Conservation (phyloP, 2,888 invertebrate species). For the Diadromus collaris region DNA sequence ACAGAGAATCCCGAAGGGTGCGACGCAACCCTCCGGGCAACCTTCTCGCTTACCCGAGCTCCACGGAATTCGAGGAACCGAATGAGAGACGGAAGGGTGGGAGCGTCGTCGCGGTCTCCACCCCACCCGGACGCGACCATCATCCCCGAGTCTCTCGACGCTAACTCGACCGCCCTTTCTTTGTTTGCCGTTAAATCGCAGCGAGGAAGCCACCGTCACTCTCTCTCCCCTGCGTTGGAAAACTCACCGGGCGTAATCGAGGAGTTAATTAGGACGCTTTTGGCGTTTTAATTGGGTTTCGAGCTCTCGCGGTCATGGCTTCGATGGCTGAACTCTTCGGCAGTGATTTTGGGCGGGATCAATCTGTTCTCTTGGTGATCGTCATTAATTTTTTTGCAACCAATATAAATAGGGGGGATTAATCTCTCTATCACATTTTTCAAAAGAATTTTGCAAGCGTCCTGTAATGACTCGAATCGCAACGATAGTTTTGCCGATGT, state of each 20-base stretch:
- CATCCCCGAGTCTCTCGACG: constrained; percentile 54
- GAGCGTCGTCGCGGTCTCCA: constrained; percentile 37
- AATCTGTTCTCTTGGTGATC: too few species aligned
- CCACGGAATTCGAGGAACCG: constrained; percentile 47
- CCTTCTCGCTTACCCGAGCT: constrained; percentile 52
- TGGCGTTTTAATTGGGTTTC: constrained; percentile 76
- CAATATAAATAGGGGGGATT: too few species aligned
- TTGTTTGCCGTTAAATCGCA: constrained; percentile 75
- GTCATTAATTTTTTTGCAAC: too few species aligned
- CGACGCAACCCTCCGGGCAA: constrained; percentile 4
- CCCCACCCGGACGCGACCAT: constrained; percentile 22
- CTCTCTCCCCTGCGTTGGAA: constrained; percentile 12
- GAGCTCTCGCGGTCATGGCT: constrained; percentile 37
- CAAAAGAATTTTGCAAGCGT: neutral
- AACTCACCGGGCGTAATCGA: constrained; percentile 74
- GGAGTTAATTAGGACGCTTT: constrained; percentile 79
- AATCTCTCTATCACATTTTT: neutral
- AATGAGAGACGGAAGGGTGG: constrained; percentile 24
- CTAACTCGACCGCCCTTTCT: constrained; percentile 64
- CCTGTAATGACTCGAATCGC: neutral
- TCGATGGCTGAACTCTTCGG: constrained; percentile 14
- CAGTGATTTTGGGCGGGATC: neutral
- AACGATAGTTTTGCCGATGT: neutral
- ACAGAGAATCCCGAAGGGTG: constrained; percentile 23
- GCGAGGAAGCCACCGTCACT: constrained; percentile 68